phyloP scores from a whole-genome alignment of 1,140 invertebrate genomes.

The Drosophila quadrilineata region DNA sequence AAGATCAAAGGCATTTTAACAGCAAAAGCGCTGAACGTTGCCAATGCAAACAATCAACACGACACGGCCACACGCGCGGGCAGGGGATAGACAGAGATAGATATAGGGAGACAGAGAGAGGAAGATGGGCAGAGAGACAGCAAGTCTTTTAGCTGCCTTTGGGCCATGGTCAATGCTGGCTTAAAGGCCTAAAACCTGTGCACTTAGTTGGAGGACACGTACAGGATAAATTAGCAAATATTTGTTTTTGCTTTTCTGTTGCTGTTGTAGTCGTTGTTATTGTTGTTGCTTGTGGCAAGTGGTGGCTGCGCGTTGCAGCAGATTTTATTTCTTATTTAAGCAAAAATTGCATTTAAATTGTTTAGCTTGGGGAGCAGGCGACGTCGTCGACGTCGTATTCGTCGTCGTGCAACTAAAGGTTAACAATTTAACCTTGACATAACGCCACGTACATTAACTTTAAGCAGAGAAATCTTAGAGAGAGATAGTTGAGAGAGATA shows the following conservation, averaged over 20 bases:
- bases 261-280: slow-evolving; percentile 10
- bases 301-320: slow-evolving; percentile 25
- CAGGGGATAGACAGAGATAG: not conserved
- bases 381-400: slow-evolving; percentile 2
- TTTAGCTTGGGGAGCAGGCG: slow-evolving; percentile 31
- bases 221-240: slow-evolving; percentile 80
- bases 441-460: slow-evolving; percentile 36
- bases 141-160: slow-evolving; percentile 6
- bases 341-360: slow-evolving; percentile 80
- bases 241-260: slow-evolving; percentile 57
- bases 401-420: slow-evolving; percentile 57
- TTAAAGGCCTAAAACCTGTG: slow-evolving; percentile 70
- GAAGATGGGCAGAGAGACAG: slow-evolving; percentile 1
- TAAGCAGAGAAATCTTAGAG: too few relatives aligned
- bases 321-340: slow-evolving; percentile 80
- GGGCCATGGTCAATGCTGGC: slow-evolving; percentile 48
- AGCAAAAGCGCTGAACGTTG: slow-evolving; percentile 60
- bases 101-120: slow-evolving; percentile 6
- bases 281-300: slow-evolving; percentile 14
- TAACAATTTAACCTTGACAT: slow-evolving; percentile 71
- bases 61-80: slow-evolving; percentile 40
- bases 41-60: slow-evolving; percentile 78
- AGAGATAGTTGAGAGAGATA: not conserved
- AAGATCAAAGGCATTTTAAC: slow-evolving; percentile 80
- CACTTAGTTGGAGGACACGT: slow-evolving; percentile 78